Evolutionary conservation across 2,113 vertebrate species (phyloP).

Genomic region (Athene cunicularia): DNA sequence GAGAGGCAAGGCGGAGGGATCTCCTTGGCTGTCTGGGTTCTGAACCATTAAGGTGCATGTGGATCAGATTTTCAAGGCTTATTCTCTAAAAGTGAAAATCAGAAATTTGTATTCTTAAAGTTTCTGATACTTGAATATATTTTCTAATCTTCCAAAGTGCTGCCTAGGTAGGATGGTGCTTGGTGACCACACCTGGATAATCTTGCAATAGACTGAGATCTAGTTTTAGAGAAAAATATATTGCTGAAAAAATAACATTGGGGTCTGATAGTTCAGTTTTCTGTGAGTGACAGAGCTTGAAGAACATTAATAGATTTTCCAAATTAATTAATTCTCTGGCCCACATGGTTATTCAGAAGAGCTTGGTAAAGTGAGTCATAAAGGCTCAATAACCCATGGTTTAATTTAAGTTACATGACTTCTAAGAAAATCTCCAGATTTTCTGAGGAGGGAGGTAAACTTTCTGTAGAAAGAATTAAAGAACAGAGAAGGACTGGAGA

Average conservation of each 20-base stretch:
- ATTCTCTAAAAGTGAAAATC: background rate
- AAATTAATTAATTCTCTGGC: constrained; percentile 45
- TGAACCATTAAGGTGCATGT: background rate
- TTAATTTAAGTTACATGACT: constrained; percentile 6
- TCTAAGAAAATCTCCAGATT: background rate
- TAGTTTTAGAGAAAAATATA: background rate
- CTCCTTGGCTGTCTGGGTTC: background rate
- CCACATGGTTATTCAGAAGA: background rate
- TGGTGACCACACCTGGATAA: background rate
- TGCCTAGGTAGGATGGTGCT: background rate
- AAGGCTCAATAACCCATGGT: background rate
- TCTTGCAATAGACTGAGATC: background rate
- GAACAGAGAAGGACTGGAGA: background rate
- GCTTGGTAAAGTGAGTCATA: constrained; percentile 11
- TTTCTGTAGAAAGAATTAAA: background rate
- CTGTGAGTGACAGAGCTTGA: constrained; percentile 3
- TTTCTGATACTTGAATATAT: background rate
- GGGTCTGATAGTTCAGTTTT: background rate
- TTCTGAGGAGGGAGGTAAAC: background rate
- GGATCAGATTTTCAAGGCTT: background rate
- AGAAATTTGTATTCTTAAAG: background rate
- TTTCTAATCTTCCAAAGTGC: background rate
- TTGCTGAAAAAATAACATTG: background rate
- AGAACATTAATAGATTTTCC: constrained; percentile 6
- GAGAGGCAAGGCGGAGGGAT: background rate